Base-by-base conservation (phyloP, 2,113 vertebrate species). In the Maccullochella peelii region DNA sequence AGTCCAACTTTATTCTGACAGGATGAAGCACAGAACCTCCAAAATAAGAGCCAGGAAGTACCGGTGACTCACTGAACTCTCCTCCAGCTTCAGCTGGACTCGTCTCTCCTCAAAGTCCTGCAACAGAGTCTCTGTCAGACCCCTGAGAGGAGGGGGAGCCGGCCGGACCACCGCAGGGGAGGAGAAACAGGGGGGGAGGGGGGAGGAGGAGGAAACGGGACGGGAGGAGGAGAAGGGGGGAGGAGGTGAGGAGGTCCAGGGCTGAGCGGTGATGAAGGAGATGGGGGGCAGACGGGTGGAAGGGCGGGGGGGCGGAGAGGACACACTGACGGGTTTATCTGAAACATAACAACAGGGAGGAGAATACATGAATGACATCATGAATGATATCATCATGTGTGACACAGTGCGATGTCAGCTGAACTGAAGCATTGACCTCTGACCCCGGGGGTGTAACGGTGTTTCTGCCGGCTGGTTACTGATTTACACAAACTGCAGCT, bases 81-180 rank as follows among this genome's bases (percentile, higher is more conserved):
- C 95, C 2, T 95, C 94, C 84, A 93, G 75, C 83, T 87, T 94
- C 57, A 84, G 23, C 74, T 89, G 90, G 15, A 42, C 14, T 27
- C 73, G 86, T 65, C 88, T 85, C 27, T 94, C 94, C 55, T 95
- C 92, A 47, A 93, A 93, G 85, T 94, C 92, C 77, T 92, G 91
- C 80, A 95, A 84, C 76, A 94, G 89, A 0, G 91, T 95, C 2
- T 93, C 90, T 0, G 93, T 93, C 42, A 95, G 89, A n/a, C 95
- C 93, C 75, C 90, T 88, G 36, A 81, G 30, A 1, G 68, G 23
- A 8, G 16, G 75, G 1, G 54, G 62, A 12, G 3, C 7, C 2
- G 40, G 8, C 8, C 2, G 44, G 30, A 58, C 36, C 27, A 0
- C 59, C 0, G 0, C 1, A 0, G 38, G 15, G 42, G 73, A 55